phyloP scores from a whole-genome alignment of 2,113 vertebrate genomes.

The Gallinago jamesoni region DNA sequence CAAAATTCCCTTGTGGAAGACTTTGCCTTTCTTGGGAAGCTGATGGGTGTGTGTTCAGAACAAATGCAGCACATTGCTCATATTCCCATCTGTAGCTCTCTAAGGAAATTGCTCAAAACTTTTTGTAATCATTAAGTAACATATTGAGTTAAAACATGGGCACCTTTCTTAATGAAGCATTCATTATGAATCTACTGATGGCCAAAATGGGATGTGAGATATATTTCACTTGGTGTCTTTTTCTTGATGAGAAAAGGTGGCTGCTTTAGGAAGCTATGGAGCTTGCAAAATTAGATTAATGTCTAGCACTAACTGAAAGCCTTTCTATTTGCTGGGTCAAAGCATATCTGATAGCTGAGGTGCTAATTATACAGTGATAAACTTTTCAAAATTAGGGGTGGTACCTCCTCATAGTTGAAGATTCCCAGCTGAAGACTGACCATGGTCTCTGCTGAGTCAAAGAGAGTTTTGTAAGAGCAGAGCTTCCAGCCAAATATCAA shows the following conservation, averaged over 20 bases:
- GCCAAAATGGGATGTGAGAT: not conserved
- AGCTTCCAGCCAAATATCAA: slow-evolving; percentile 95
- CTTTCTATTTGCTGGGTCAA: not conserved
- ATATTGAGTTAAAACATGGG: not conserved
- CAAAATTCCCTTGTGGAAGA: not conserved
- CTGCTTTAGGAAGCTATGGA: not conserved
- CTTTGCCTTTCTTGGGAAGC: not conserved
- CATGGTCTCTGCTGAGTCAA: slow-evolving; percentile 88
- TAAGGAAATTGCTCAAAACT: not conserved
- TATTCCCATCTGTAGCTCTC: not conserved
- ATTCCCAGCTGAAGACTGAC: slow-evolving; percentile 94
- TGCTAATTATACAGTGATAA: not conserved
- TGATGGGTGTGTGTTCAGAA: not conserved
- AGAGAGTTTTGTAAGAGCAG: slow-evolving; percentile 88
- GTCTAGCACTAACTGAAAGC: not conserved
- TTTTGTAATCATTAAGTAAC: not conserved
- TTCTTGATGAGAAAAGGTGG: not conserved
- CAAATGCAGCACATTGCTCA: not conserved
- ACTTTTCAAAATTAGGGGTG: not conserved
- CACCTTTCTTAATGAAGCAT: not conserved
- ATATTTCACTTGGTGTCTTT: not conserved
- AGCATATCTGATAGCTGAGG: not conserved
- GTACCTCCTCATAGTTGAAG: slow-evolving; percentile 96
- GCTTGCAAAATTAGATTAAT: not conserved
- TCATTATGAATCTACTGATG: not conserved